Conservation (phyloP, 2,888 invertebrate genomes). For the Catotricha subobsoleta region DNA sequence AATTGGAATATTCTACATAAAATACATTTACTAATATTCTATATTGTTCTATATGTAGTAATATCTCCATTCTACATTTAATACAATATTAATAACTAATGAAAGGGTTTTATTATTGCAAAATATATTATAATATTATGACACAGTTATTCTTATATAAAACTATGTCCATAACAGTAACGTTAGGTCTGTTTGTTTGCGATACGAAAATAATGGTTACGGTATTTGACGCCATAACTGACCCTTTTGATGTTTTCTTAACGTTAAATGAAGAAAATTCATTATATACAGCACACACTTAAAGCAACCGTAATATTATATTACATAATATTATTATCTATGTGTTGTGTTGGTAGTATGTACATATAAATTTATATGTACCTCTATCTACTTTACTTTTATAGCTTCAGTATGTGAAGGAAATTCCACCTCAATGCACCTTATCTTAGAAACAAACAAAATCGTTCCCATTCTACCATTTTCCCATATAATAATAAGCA, state of each 20-base stretch:
- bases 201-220: constrained; percentile 5
- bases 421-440: constrained; percentile 9
- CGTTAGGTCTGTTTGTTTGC: constrained; percentile 4
- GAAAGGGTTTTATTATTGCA: no score
- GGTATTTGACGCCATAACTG: constrained; percentile 6
- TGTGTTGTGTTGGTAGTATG: not conserved
- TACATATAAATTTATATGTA: constrained; percentile 1
- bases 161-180: not conserved
- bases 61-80: no score
- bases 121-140: no score
- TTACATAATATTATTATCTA: constrained; percentile 2
- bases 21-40: no score
- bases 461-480: constrained; percentile 1
- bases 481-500: constrained; percentile 6
- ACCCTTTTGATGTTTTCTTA: constrained; percentile 8
- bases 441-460: constrained; percentile 5
- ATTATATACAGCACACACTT: constrained; percentile 4
- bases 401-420: not conserved
- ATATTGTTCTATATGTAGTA: no score
- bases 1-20: no score
- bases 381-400: not conserved
- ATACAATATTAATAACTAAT: no score
- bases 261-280: constrained; percentile 6
- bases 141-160: not conserved
- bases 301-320: not conserved